Percentiles rank a stretch among this genome's conserved stretches.
phyloP scores from a whole-genome alignment of 2,113 vertebrate species.

The Neogale vison region DNA sequence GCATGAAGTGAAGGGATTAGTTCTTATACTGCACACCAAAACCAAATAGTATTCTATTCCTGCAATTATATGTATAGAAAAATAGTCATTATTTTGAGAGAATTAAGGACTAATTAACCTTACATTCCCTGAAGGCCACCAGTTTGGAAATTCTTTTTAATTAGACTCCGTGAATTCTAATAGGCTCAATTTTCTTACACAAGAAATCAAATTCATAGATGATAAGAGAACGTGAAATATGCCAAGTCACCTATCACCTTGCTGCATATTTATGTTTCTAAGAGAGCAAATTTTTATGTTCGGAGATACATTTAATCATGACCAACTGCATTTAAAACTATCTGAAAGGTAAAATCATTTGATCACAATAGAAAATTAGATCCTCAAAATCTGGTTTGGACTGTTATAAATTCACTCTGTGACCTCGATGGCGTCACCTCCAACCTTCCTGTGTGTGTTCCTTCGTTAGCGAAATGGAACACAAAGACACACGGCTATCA shows the following conservation, averaged over 20 bases:
- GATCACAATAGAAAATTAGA: neutral
- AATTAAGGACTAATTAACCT: conserved; percentile 83
- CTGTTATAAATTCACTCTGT: neutral
- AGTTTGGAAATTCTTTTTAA: conserved; percentile 78
- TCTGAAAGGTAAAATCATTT: neutral
- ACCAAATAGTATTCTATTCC: neutral
- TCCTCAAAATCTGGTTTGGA: neutral
- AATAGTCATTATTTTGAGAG: conserved; percentile 49
- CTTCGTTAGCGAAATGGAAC: neutral
- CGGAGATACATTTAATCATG: neutral
- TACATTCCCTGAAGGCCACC: conserved; percentile 68
- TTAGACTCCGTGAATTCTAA: conserved; percentile 68
- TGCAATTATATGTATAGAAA: neutral
- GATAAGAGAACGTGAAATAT: neutral
- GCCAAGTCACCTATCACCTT: neutral
- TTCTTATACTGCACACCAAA: neutral
- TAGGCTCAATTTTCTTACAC: conserved; percentile 57
- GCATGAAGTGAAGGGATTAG: neutral
- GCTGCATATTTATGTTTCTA: neutral
- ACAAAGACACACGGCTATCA: neutral
- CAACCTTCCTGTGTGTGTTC: neutral
- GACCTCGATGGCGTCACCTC: neutral
- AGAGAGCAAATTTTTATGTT: neutral
- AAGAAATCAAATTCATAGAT: conserved; percentile 36
- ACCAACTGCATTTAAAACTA: neutral